phyloP scores from a whole-genome alignment of 2,888 invertebrate genomes.

The Agrochola circellaris region DNA sequence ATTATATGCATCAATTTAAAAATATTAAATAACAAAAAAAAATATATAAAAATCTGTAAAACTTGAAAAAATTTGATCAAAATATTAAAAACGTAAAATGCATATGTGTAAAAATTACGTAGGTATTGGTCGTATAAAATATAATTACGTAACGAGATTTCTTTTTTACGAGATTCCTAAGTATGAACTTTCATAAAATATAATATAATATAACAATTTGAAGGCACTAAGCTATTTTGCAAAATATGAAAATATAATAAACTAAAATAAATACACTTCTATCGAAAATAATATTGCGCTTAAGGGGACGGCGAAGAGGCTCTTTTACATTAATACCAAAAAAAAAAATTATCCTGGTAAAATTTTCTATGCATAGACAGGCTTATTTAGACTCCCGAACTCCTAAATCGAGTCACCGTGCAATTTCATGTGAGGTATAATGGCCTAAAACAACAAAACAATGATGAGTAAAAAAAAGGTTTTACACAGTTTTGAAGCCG shows the following conservation, averaged over 20 bases:
- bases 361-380: neutral
- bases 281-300: conserved; percentile 15
- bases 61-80: neutral
- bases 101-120: neutral
- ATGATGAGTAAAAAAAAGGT: no score
- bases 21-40: neutral
- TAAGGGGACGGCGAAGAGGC: conserved; percentile 4
- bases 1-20: neutral
- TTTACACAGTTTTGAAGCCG: no score
- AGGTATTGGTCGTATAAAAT: neutral
- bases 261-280: conserved; percentile 13
- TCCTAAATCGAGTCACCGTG: no score
- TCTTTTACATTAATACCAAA: neutral
- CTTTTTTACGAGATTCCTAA: conserved; percentile 13
- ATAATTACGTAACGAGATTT: conserved; percentile 11
- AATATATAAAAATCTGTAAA: neutral
- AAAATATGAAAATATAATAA: conserved; percentile 7
- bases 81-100: neutral
- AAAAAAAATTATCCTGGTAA: neutral
- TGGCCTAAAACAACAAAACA: no score
- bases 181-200: neutral
- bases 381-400: no score
- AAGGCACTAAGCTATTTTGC: conserved; percentile 43
- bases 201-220: conserved; percentile 25
- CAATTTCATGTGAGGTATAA: no score